A percentile compares a stretch with the other conserved stretches of the same genome.
Evolutionary conservation across 2,888 invertebrate genomes (phyloP).

Genomic region (Serrognathus titanus): DNA sequence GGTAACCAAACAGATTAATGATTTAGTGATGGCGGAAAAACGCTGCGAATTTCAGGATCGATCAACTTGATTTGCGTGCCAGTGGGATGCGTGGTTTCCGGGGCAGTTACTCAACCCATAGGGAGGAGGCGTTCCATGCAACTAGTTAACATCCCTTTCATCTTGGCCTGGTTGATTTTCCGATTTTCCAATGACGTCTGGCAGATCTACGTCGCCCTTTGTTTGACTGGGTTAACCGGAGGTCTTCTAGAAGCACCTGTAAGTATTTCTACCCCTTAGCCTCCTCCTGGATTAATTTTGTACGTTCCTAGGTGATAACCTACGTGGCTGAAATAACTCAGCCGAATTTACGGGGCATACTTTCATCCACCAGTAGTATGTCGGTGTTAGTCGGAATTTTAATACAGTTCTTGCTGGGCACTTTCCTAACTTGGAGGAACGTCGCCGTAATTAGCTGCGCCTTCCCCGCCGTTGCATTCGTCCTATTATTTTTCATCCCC

Average conservation of each 20-base stretch:
- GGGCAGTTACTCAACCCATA: constrained; percentile 65
- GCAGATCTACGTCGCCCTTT: constrained; percentile 67
- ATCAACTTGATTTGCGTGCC: constrained; percentile 78
- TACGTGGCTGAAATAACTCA: constrained; percentile 83
- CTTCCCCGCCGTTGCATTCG: constrained; percentile 62
- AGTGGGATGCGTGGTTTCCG: constrained; percentile 72
- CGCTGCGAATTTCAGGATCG: constrained; percentile 58
- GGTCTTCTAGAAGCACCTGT: constrained; percentile 80
- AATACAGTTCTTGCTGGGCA: constrained; percentile 71
- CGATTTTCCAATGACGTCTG: constrained; percentile 60
- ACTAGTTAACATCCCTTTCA: constrained; percentile 69
- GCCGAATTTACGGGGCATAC: constrained; percentile 71
- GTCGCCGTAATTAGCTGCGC: constrained; percentile 66
- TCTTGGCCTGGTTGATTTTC: constrained; percentile 71
- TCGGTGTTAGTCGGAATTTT: constrained; percentile 74
- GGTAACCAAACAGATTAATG: constrained; percentile 51
- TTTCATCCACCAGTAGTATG: constrained; percentile 72
- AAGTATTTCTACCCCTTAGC: constrained; percentile 39
- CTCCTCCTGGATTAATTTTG: background rate
- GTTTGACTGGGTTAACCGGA: constrained; percentile 71
- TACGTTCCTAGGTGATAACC: constrained; percentile 61
- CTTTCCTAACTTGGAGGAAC: constrained; percentile 67
- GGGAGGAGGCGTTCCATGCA: constrained; percentile 76
- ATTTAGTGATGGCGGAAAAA: too few species aligned
- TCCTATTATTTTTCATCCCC: constrained; percentile 68